Conservation (phyloP, 2,113 vertebrate genomes). For the Plotosus lineatus region DNA sequence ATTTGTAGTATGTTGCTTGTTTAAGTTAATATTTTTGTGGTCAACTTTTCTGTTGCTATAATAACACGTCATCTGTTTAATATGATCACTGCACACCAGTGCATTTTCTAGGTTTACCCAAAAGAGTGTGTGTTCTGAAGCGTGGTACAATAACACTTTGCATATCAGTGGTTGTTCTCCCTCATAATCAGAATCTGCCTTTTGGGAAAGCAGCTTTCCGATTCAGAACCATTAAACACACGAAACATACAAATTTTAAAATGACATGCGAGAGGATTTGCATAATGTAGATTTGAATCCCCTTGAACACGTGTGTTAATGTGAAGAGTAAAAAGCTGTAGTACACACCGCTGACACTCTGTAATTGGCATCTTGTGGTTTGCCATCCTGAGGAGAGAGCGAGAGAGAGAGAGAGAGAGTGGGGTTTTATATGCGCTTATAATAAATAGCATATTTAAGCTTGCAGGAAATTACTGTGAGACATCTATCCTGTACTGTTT, state of each 20-base stretch:
- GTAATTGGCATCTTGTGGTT: slow-evolving; percentile 85
- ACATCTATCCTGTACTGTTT: slow-evolving; percentile 96
- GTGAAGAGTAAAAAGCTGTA: slow-evolving; percentile 70
- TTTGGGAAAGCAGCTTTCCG: slow-evolving; percentile 64
- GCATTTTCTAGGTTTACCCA: slow-evolving; percentile 33
- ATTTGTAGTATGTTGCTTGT: slow-evolving; percentile 11
- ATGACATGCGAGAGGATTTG: slow-evolving; percentile 73
- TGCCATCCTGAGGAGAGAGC: slow-evolving; percentile 93
- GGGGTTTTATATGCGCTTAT: slow-evolving; percentile 93
- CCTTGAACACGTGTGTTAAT: slow-evolving; percentile 78
- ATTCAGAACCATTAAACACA: slow-evolving; percentile 64
- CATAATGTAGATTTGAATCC: slow-evolving; percentile 78
- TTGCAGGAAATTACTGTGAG: slow-evolving; percentile 97
- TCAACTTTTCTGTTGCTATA: slow-evolving; percentile 2
- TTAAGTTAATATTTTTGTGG: slow-evolving; percentile 10
- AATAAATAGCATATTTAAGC: slow-evolving; percentile 99
- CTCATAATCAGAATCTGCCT: slow-evolving; percentile 63
- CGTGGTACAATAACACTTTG: slow-evolving; percentile 42
- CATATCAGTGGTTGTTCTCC: slow-evolving; percentile 42
- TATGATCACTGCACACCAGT: slow-evolving; percentile 27
- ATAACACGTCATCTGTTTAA: slow-evolving; percentile 26
- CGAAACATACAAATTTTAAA: slow-evolving; percentile 70
- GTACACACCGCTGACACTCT: slow-evolving; percentile 74
- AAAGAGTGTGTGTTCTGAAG: slow-evolving; percentile 48
- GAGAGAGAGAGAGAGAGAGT: too few relatives aligned